Percentiles rank a stretch among this genome's conserved stretches.
These are phyloP conservation scores for Ctenomys sociabilis DNA, from an alignment of 2,113 vertebrate species.

Conservation along the genomic window DNA sequence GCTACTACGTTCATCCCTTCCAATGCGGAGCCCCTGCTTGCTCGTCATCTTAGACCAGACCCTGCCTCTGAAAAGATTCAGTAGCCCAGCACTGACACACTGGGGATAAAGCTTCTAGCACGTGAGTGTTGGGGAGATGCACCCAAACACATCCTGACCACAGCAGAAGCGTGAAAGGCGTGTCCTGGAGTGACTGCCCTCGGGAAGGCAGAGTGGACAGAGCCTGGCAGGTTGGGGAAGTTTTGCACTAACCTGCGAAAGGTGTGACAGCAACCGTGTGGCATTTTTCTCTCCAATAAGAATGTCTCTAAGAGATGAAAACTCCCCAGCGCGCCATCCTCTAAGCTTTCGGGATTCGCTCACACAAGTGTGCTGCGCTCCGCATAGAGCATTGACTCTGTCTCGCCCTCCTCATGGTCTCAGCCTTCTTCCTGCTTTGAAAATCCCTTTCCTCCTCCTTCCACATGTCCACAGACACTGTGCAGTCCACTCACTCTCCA, in stretches of 20 bases:
- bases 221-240: neutral
- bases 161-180: neutral
- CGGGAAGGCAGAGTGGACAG: neutral
- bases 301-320: neutral
- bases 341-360: neutral
- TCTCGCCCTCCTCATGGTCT: neutral
- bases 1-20: neutral
- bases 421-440: neutral
- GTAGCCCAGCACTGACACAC: no score
- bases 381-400: accelerated
- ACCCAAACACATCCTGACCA: neutral
- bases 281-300: neutral
- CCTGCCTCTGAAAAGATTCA: neutral
- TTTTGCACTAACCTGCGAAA: neutral
- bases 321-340: neutral
- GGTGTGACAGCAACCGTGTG: neutral
- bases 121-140: neutral
- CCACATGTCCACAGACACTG: neutral
- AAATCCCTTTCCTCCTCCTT: neutral
- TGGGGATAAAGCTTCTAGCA: neutral
- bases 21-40: neutral
- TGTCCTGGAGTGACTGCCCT: neutral
- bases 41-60: neutral
- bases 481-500: neutral
- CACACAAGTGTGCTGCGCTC: neutral